A percentile compares a stretch with the other conserved stretches of the same genome.
phyloP scores from a whole-genome alignment of 2,888 invertebrate genomes.

The Blastobasis adustella region DNA sequence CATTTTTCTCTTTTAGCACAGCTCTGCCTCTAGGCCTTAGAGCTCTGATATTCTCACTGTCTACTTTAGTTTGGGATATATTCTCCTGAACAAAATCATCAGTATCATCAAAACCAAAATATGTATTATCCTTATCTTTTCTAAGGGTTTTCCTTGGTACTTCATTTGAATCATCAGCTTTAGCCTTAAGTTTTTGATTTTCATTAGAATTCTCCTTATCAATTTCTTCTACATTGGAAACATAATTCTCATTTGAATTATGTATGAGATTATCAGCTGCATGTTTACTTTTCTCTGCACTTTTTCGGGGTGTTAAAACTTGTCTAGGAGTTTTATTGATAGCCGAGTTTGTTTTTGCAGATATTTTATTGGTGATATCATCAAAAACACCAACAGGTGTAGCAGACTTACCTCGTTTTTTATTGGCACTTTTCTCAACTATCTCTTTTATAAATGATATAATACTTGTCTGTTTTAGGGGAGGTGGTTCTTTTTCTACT shows the following conservation, averaged over 20 bases:
- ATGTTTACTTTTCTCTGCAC: constrained; percentile 4
- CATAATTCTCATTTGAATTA: background rate
- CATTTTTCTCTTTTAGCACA: constrained; percentile 49
- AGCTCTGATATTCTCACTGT: constrained; percentile 25
- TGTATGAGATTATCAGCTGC: background rate
- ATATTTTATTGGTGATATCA: constrained; percentile 21
- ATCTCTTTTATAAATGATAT: constrained; percentile 62
- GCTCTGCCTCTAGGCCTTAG: constrained; percentile 36
- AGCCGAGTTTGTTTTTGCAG: background rate
- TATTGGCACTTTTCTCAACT: constrained; percentile 43
- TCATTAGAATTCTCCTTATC: constrained; percentile 25
- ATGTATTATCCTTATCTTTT: constrained; percentile 39
- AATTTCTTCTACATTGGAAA: constrained; percentile 10
- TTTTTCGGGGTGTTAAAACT: constrained; percentile 16
- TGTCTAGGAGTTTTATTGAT: constrained; percentile 18
- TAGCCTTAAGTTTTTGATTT: constrained; percentile 14
- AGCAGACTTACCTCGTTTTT: constrained; percentile 34
- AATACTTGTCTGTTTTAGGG: constrained; percentile 61
- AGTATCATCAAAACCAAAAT: constrained; percentile 66
- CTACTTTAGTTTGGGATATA: constrained; percentile 43
- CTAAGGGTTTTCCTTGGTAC: constrained; percentile 16
- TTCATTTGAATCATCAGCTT: constrained; percentile 15
- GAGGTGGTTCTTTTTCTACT: constrained; percentile 27
- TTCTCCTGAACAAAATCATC: constrained; percentile 52
- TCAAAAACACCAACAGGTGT: constrained; percentile 46